Conservation (phyloP, 2,888 invertebrate species). For the Buathra laborator region DNA sequence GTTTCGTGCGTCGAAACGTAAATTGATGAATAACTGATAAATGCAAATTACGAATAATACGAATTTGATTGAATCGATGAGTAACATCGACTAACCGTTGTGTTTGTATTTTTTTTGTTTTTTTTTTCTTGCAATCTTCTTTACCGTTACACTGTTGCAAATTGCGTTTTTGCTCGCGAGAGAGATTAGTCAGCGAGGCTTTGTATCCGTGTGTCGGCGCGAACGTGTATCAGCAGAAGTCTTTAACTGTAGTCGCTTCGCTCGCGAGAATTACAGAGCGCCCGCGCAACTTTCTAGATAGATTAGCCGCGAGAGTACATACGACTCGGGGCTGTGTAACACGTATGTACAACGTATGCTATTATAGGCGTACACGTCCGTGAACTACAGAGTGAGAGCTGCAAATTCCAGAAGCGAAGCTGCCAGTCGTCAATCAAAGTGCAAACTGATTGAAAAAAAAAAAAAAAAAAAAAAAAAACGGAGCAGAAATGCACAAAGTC, state of each 20-base stretch:
- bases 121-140: neutral
- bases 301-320: conserved; percentile 61
- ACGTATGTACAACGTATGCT: conserved; percentile 38
- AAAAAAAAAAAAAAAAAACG: neutral
- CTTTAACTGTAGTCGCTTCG: conserved; percentile 24
- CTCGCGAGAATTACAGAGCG: conserved; percentile 63
- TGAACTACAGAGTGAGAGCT: conserved; percentile 67
- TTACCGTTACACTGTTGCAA: neutral
- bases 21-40: neutral
- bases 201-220: neutral
- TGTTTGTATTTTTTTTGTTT: neutral
- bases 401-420: conserved; percentile 47
- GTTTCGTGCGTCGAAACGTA: neutral
- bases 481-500: neutral
- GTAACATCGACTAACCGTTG: neutral
- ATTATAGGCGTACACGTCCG: conserved; percentile 64
- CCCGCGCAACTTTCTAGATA: conserved; percentile 68
- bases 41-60: neutral
- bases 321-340: conserved; percentile 45
- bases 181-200: conserved; percentile 43
- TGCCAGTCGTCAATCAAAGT: conserved; percentile 18
- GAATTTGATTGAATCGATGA: neutral
- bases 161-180: conserved; percentile 14
- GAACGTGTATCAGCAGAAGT: conserved; percentile 33
- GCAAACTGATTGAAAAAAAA: neutral